Evolutionary conservation across 1,140 invertebrate genomes (phyloP).

Genomic region (Formica exsecta): DNA sequence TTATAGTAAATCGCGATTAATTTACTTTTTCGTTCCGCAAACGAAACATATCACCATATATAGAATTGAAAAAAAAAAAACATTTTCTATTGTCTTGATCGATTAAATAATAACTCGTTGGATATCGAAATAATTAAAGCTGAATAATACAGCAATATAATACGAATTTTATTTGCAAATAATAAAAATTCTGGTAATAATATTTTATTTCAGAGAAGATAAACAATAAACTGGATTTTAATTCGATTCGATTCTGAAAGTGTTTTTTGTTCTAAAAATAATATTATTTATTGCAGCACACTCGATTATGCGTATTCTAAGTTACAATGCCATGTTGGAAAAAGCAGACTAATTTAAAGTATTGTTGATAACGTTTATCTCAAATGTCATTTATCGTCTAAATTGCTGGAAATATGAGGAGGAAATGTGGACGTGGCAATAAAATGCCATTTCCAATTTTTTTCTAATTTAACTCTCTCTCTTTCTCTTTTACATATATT

Average conservation of each 20-base stretch:
- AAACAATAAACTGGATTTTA: not conserved
- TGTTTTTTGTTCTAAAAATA: not conserved
- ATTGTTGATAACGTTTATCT: conserved; percentile 2
- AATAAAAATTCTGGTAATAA: not conserved
- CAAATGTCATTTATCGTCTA: conserved; percentile 6
- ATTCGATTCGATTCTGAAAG: not conserved
- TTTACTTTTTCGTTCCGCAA: too few relatives aligned
- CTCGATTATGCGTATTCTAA: not conserved
- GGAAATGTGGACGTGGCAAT: not conserved
- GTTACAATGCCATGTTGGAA: conserved; percentile 10
- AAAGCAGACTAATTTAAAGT: not conserved
- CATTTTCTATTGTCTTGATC: not conserved
- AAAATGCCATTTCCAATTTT: not conserved
- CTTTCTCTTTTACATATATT: not conserved
- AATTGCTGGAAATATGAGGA: conserved; percentile 4
- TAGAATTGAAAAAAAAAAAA: conserved; percentile 3
- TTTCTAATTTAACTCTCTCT: not conserved
- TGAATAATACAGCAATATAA: not conserved
- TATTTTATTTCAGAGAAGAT: not conserved
- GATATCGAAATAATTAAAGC: conserved; percentile 2
- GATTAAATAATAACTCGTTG: too few relatives aligned
- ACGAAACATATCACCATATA: too few relatives aligned
- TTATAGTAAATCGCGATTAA: too few relatives aligned
- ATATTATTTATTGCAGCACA: not conserved
- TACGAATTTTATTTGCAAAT: not conserved